Conservation (phyloP, 2,113 vertebrate species). For the Nyctibius bracteatus region DNA sequence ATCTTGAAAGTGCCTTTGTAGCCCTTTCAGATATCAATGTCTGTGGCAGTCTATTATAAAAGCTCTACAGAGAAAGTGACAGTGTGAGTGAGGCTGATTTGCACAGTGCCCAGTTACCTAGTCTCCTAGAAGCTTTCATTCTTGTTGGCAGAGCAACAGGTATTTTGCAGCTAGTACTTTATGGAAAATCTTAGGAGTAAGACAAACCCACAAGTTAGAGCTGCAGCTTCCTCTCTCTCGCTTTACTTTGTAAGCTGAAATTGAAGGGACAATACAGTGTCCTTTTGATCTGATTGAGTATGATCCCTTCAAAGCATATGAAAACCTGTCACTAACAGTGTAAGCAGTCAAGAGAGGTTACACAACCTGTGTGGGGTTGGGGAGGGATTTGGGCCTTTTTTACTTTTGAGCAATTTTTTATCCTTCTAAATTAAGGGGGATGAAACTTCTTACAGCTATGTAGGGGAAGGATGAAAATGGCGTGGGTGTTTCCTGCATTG, state of each 20-base stretch:
- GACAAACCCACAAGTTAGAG: not conserved
- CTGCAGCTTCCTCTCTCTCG: not conserved
- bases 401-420: not conserved
- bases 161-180: not conserved
- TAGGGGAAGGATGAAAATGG: not conserved
- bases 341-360: not conserved
- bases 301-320: rapidly evolving
- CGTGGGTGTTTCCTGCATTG: not conserved
- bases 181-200: not conserved
- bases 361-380: rapidly evolving
- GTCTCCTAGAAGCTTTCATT: not conserved
- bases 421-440: not conserved
- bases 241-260: not conserved
- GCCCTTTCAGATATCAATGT: not conserved
- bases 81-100: not conserved
- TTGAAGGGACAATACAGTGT: not conserved
- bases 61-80: not conserved
- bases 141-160: not conserved
- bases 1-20: not conserved
- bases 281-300: not conserved
- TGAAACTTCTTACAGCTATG: not conserved
- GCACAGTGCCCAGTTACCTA: not conserved
- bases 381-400: not conserved
- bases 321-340: not conserved
- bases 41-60: not conserved